Conservation (phyloP, 1,140 invertebrate genomes). For the Adelges cooleyi region DNA sequence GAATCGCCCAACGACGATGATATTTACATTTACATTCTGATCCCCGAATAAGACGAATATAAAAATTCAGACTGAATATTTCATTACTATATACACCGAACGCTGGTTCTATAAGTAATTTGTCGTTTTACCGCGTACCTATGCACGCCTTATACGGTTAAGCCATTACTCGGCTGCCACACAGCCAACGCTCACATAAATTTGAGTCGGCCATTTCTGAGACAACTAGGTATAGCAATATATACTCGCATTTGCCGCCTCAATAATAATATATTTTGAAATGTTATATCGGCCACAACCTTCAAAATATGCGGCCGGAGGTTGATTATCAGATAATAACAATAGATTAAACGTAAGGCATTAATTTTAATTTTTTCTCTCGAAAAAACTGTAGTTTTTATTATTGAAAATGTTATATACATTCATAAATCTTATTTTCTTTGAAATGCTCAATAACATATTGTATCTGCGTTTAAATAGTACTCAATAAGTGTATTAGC, state of each 20-base stretch:
- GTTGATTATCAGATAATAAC: too few species aligned
- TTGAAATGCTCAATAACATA: too few species aligned
- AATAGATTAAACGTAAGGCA: too few species aligned
- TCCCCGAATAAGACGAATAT: constrained; percentile 17
- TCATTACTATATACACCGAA: constrained; percentile 13
- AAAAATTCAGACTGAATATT: constrained; percentile 23
- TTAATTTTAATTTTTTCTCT: too few species aligned
- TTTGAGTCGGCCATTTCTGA: constrained; percentile 2
- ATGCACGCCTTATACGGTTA: too few species aligned
- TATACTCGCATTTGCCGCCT: constrained; percentile 1
- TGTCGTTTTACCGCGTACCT: constrained; percentile 18
- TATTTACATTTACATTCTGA: constrained; percentile 27
- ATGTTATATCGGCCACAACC: too few species aligned
- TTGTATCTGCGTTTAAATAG: too few species aligned
- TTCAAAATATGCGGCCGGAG: too few species aligned
- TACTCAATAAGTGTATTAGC: too few species aligned
- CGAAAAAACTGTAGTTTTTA: too few species aligned
- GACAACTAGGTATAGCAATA: not conserved
- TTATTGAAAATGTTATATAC: too few species aligned
- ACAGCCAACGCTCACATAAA: not conserved
- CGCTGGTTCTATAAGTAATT: constrained; percentile 24
- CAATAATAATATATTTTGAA: constrained; percentile 15
- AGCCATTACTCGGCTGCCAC: constrained; percentile 10
- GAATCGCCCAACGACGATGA: not conserved
- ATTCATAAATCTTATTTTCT: too few species aligned